Evolutionary conservation across 2,113 vertebrate genomes (phyloP).

Genomic region (Lophotis ruficrista): DNA sequence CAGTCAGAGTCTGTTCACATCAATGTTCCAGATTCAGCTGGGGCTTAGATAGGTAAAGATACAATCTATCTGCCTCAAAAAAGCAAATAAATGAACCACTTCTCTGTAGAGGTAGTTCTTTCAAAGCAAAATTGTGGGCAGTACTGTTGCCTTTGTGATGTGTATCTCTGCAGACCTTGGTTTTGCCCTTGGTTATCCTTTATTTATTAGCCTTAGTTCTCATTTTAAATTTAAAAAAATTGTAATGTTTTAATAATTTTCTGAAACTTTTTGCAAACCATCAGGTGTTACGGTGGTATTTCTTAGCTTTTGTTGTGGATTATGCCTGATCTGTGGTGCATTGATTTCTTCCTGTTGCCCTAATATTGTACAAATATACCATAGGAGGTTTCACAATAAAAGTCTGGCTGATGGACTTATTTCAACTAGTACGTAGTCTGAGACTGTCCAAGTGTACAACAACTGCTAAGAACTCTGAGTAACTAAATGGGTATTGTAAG

Average conservation of each 20-base stretch:
- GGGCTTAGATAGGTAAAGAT: not conserved
- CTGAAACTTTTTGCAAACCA: not conserved
- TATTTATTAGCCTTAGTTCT: not conserved
- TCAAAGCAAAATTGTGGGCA: not conserved
- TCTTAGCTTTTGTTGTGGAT: not conserved
- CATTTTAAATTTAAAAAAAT: not conserved
- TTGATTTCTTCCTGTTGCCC: not conserved
- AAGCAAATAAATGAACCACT: not conserved
- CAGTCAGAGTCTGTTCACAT: not conserved
- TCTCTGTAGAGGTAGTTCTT: not conserved
- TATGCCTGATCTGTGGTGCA: not conserved
- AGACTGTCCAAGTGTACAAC: not conserved
- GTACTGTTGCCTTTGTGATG: not conserved
- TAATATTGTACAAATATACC: not conserved
- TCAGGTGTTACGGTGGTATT: not conserved
- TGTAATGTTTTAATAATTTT: not conserved
- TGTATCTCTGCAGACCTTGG: not conserved
- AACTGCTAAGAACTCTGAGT: not conserved
- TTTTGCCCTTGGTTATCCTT: not conserved
- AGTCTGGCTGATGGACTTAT: not conserved
- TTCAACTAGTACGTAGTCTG: not conserved
- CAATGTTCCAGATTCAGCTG: not conserved
- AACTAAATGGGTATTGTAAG: not conserved
- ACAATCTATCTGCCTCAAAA: not conserved
- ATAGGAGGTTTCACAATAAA: not conserved